Evolutionary conservation across 2,888 invertebrate genomes (phyloP), one percentile per base, ranked within the genome.

Genomic region (Lobophora halterata): DNA sequence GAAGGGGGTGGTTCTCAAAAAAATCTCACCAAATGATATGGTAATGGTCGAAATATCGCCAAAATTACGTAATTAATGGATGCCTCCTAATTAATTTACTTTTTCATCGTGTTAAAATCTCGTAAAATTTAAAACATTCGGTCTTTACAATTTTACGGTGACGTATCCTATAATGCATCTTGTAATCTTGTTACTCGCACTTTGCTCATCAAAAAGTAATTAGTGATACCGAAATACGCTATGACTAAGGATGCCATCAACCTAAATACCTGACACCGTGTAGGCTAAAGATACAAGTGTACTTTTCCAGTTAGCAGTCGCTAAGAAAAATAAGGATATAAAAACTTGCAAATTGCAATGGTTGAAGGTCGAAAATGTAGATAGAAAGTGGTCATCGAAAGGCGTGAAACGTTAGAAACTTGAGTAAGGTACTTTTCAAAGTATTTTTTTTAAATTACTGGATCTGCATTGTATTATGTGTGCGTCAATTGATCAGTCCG

Each of bases 121-220:
- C n/a, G n/a, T n/a, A n/a, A n/a, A n/a, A n/a, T n/a, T n/a, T n/a
- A n/a, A n/a, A n/a, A n/a, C n/a, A n/a, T n/a, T n/a, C n/a, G n/a
- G n/a, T n/a, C n/a, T n/a, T n/a, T n/a, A n/a, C n/a, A n/a, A n/a
- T n/a, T n/a, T n/a, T n/a, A n/a, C n/a, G n/a, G 36, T 28, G 28
- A 63, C 59, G 53, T 55, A 58, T 55, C 54, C 54, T 62, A 66
- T 65, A 68, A 71, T 69, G 65, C 61, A 65, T 67, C 61, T 56
- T 46, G 57, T 72, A 69, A 77, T 74, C 66, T 71, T 46, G 55
- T 69, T 65, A 63, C 63, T 69, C 65, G 67, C 59, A 63, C 58
- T 64, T 65, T 52, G 68, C 70, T 78, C 80, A 72, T 81, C 79
- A 81, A 74, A 79, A 79, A 74, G 71, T 71, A 73, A 78, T 81